These are phyloP conservation scores for Cydia splendana DNA, from an alignment of 1,140 invertebrate species.

Conservation along the genomic window DNA sequence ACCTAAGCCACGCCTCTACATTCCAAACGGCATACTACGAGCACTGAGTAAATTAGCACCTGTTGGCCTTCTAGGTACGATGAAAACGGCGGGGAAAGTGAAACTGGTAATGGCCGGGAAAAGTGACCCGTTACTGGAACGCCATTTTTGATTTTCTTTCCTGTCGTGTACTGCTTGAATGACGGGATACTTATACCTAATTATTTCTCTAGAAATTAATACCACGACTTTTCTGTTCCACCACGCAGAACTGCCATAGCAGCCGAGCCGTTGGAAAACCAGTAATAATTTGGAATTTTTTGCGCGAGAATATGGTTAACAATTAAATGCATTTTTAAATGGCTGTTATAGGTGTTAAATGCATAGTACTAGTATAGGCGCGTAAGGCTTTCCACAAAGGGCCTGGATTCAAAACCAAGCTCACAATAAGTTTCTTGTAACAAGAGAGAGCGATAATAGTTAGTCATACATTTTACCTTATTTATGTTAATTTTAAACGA, in stretches of 20 bases:
- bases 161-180: slow-evolving; percentile 39
- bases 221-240: neutral
- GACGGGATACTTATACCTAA: neutral
- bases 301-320: too few species aligned
- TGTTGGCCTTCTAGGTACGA: slow-evolving; percentile 45
- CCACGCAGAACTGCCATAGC: too few species aligned
- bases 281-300: too few species aligned
- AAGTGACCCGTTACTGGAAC: slow-evolving; percentile 46
- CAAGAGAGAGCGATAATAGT: neutral
- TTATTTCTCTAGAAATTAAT: slow-evolving; percentile 2
- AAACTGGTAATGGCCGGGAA: slow-evolving; percentile 56
- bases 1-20: slow-evolving; percentile 14
- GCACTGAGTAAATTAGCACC: slow-evolving; percentile 24
- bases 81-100: slow-evolving; percentile 60
- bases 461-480: neutral
- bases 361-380: neutral
- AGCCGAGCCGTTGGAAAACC: too few species aligned
- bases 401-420: neutral
- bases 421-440: neutral
- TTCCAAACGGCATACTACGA: slow-evolving; percentile 11
- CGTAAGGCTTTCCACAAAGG: neutral
- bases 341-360: too few species aligned
- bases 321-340: too few species aligned
- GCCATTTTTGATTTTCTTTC: slow-evolving; percentile 57
- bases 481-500: neutral